Base-by-base conservation (phyloP, 2,888 invertebrate genomes). In the Heliothis peltigera region DNA sequence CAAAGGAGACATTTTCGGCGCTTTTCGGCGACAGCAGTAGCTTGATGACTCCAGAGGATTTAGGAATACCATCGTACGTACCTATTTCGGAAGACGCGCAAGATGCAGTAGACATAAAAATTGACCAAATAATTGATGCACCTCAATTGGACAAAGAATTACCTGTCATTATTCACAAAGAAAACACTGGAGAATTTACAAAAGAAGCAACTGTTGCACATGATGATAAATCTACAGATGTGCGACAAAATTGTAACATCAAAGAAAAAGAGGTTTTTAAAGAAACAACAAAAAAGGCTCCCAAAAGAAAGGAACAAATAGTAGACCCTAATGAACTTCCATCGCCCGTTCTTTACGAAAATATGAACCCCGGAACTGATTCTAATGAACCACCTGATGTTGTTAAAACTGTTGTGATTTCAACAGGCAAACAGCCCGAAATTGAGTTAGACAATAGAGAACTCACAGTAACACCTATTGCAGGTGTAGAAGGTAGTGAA, bases 11-110 rank as follows among this genome's bases (percentile, higher is more conserved):
- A 77, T 92, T 94, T 66, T 82, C 77, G 62, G 94, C 93, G 63
- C 79, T 94, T 5, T 94, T 94, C 83, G 94, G 93, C 42, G 94
- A 95, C 42, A 92, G 89, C 74, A 89, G 81, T 64, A 94, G 94
- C 86, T 83, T 95, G 68, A 92, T 95, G 78, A 91, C 90, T 32
- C 94, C 92, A 8, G 93, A 92, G 76, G 94, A 95, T 79, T 86
- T 95, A 73, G 92, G 91, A 53, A 77, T 92, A 68, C 68, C 75
- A 35, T 18, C 69, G 69, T 91, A 87, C 80, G 70, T 80, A 15
- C 86, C 88, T 0, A 79, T 91, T 17, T 89, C 87, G 82, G 93
- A 93, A 76, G 90, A 92, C 46, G 90, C 91, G 2, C 89, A 91
- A 78, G 91, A 92, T 76, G 90, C 90, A 4, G 81, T 87, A 22